Evolutionary conservation across 2,113 vertebrate genomes (phyloP).

Genomic region (Peromyscus polionotus): DNA sequence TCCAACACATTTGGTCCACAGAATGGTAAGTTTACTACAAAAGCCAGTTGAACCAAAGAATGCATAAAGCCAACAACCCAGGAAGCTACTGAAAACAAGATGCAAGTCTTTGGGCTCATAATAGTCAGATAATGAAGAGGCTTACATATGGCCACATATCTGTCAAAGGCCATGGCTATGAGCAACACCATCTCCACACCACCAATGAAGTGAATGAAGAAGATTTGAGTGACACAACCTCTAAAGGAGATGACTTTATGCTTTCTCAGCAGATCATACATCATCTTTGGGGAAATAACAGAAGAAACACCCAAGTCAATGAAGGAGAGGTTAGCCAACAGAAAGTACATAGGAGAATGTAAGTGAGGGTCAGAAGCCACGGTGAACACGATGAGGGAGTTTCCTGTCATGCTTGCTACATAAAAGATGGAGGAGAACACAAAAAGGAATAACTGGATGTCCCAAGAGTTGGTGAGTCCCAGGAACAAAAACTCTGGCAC

Average conservation of each 20-base stretch:
- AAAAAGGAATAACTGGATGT: not conserved
- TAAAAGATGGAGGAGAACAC: not conserved
- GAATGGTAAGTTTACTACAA: slow-evolving; percentile 61
- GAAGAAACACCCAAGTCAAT: not conserved
- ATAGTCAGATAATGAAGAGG: slow-evolving; percentile 6
- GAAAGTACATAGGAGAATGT: not conserved
- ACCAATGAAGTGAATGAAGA: not conserved
- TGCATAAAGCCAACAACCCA: slow-evolving; percentile 23
- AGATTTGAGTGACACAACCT: not conserved
- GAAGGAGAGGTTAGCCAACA: not conserved
- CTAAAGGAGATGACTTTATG: not conserved
- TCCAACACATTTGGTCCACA: slow-evolving; percentile 58
- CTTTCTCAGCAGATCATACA: not conserved
- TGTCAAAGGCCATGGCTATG: slow-evolving; percentile 53
- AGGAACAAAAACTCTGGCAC: slow-evolving; percentile 14
- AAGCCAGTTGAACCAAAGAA: slow-evolving; percentile 17
- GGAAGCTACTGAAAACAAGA: not conserved
- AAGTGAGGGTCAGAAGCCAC: not conserved
- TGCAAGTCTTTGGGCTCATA: not conserved
- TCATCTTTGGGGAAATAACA: slow-evolving; percentile 2
- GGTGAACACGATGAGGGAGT: not conserved
- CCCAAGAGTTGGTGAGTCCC: not conserved
- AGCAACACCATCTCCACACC: not conserved
- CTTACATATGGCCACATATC: slow-evolving; percentile 55
- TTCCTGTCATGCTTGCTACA: slow-evolving; percentile 3